phyloP scores from a whole-genome alignment of 2,797 vertebrate species.

The Alectoris magna region DNA sequence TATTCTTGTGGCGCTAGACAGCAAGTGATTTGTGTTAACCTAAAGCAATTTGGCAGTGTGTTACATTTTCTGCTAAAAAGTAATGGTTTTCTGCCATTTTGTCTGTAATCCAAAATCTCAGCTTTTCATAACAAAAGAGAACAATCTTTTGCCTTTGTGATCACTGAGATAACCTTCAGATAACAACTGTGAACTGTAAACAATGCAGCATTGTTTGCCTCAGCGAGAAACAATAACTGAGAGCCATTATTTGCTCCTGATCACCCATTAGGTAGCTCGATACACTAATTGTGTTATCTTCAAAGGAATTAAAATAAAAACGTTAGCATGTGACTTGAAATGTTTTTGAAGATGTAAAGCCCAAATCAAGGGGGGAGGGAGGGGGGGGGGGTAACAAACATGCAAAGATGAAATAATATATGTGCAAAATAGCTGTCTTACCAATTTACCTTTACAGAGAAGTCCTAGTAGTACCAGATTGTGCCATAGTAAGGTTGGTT shows the following conservation, averaged over 20 bases:
- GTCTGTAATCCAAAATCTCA: neutral
- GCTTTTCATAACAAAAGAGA: neutral
- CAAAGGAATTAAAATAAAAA: constrained; percentile 6
- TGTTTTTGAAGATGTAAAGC: neutral
- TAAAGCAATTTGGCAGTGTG: neutral
- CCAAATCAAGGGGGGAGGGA: neutral
- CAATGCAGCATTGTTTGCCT: neutral
- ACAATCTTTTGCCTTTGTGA: neutral
- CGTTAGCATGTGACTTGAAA: neutral
- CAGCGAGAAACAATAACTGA: neutral
- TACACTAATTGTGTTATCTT: neutral
- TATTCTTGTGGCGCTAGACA: neutral
- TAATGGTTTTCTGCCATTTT: neutral
- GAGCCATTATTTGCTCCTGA: neutral
- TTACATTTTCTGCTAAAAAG: neutral
- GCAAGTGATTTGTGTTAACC: neutral
- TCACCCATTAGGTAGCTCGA: neutral
- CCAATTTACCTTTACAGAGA: neutral
- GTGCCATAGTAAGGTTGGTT: rapidly evolving
- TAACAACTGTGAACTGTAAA: neutral
- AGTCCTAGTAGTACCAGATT: neutral
- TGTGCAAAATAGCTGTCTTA: neutral
- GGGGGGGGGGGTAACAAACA: rapidly evolving
- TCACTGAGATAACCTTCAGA: neutral
- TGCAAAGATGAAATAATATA: neutral